Evolutionary conservation across 2,888 invertebrate genomes (phyloP), one percentile per base, ranked within the genome.

Genomic region (Timema cristinae): DNA sequence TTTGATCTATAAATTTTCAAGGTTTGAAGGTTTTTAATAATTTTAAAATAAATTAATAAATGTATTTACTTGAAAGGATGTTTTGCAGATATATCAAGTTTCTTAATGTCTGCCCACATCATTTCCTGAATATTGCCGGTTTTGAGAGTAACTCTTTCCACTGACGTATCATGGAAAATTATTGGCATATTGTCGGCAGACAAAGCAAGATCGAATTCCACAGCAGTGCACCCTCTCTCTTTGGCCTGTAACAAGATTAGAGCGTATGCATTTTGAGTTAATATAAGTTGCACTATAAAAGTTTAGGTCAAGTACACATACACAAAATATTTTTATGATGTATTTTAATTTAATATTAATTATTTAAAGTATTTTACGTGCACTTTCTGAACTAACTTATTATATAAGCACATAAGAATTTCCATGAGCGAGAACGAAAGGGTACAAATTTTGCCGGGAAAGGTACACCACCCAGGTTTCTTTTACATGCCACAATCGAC

Each of bases 201-300:
- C 50, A 92, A 83, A 15, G 87, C 82, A 8, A 95, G 85, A 80
- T 95, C 94, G 77, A 94, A 85, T 81, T 95, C 94, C 2, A 95
- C 85, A 48, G 89, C 89, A 77, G 86, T 86, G 77, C 91, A 92
- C 0, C 92, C 91, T 75, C 87, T 86, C 69, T 87, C 86, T 72
- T 87, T 87, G 75, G 92, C 91, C 91, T 93, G 81, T 67, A 83
- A 83, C 32, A 73, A 70, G 32, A 32, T 32, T 32, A 32, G 32
- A 32, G 32, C 32, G 32, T 4, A 32, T 32, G 32, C 32, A 32
- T 32, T 32, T 32, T 32, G 32, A 32, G 32, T 32, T 1, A 32
- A 32, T 32, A 32, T 2, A 32, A 32, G 32, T 32, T 32, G 32
- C 32, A 32, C 32, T 32, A 32, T n/a, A 32, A 32, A 32, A 32